Percentiles rank a stretch among this genome's conserved stretches.
phyloP scores from a whole-genome alignment of 1,140 invertebrate genomes.

The Neodiprion lecontei region DNA sequence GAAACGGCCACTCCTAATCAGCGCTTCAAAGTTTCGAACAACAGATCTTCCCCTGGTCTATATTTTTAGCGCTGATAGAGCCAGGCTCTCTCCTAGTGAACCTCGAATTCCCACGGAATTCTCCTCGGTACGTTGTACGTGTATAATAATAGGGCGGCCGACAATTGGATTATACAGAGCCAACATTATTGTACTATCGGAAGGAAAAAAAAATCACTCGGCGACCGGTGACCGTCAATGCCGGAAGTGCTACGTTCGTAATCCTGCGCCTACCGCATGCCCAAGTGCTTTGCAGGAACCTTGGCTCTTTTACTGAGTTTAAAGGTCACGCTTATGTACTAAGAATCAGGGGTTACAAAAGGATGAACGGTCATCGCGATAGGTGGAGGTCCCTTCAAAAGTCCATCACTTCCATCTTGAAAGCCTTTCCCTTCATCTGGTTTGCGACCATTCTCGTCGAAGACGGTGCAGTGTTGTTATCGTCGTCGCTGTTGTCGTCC shows the following conservation, averaged over 20 bases:
- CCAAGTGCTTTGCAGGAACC: neutral
- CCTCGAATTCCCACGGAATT: too few relatives aligned
- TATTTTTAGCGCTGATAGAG: too few relatives aligned
- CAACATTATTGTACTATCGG: neutral
- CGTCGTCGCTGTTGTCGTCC: slow-evolving; percentile 53
- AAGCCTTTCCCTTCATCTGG: slow-evolving; percentile 51
- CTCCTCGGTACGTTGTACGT: too few relatives aligned
- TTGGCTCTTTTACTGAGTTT: neutral
- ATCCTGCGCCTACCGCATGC: slow-evolving; percentile 6
- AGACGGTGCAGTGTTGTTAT: slow-evolving; percentile 49
- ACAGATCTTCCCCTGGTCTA: too few relatives aligned
- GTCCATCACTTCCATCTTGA: slow-evolving; percentile 63
- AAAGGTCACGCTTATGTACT: neutral
- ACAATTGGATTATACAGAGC: too few relatives aligned
- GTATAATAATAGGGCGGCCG: too few relatives aligned
- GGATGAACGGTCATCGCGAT: slow-evolving; percentile 10
- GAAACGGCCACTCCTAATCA: too few relatives aligned
- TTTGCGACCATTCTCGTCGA: slow-evolving; percentile 43
- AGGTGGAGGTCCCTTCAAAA: slow-evolving; percentile 39
- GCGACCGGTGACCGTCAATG: neutral
- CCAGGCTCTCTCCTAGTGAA: too few relatives aligned
- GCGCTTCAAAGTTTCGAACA: too few relatives aligned
- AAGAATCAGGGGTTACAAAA: slow-evolving; percentile 20
- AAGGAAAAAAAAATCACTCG: slow-evolving; percentile 6
- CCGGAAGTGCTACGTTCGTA: slow-evolving; percentile 16